phyloP scores from a whole-genome alignment of 2,797 vertebrate genomes.

The Gobio occitaniae region DNA sequence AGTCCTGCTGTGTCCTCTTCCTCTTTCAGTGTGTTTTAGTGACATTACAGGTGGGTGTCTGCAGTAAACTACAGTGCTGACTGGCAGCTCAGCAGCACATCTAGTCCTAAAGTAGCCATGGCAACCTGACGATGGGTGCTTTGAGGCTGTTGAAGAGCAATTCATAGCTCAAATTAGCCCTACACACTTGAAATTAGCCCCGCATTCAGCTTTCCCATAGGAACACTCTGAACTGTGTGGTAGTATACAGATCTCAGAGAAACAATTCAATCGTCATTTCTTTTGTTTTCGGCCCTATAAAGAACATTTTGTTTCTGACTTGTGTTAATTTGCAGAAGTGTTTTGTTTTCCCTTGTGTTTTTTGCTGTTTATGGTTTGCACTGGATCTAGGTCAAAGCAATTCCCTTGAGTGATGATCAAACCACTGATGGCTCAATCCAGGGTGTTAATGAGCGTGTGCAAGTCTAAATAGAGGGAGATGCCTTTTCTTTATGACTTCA shows the following conservation, averaged over 20 bases:
- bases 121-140: conserved; percentile 70
- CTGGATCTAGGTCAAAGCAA: conserved; percentile 71
- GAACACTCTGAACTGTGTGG: conserved; percentile 3
- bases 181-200: conserved; percentile 28
- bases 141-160: conserved; percentile 63
- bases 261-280: background rate
- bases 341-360: conserved; percentile 31
- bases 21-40: conserved; percentile 61
- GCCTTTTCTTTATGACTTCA: background rate
- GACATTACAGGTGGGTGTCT: conserved; percentile 45
- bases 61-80: conserved; percentile 33
- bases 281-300: conserved; percentile 28
- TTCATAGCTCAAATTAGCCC: conserved; percentile 63
- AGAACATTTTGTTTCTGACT: conserved; percentile 36
- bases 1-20: conserved; percentile 49
- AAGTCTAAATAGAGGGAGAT: conserved; percentile 10
- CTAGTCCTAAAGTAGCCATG: conserved; percentile 71
- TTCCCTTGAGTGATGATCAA: conserved; percentile 57
- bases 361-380: conserved; percentile 41
- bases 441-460: conserved; percentile 40
- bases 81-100: conserved; percentile 54
- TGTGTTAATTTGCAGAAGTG: conserved; percentile 29
- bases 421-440: conserved; percentile 53
- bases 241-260: background rate
- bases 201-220: conserved; percentile 4